Evolutionary conservation across 2,888 invertebrate genomes (phyloP).

Genomic region (Bibio marci): DNA sequence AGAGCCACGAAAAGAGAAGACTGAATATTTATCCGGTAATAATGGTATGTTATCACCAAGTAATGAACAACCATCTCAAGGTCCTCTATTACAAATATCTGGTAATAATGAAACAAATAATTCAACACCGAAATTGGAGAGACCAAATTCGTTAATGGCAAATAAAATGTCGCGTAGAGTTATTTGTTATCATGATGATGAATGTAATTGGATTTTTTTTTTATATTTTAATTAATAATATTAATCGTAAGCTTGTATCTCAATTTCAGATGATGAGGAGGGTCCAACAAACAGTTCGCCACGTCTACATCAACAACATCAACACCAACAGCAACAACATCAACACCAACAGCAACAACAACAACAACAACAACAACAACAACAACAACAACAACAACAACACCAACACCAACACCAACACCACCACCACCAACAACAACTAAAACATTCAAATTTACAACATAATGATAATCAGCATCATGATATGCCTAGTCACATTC

Average conservation of each 20-base stretch:
- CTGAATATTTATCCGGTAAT: conserved; percentile 42
- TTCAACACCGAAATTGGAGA: conserved; percentile 46
- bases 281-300: conserved; percentile 19
- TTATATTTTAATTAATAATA: not conserved
- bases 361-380: conserved; percentile 12
- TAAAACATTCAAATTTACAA: conserved; percentile 14
- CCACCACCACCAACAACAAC: conserved; percentile 1
- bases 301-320: conserved; percentile 10
- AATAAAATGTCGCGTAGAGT: conserved; percentile 59
- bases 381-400: conserved; percentile 14
- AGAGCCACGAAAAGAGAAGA: conserved; percentile 90
- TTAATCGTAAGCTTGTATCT: not conserved
- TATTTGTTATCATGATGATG: conserved; percentile 65
- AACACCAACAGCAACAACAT: conserved; percentile 11
- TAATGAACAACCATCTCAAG: conserved; percentile 31
- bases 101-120: conserved; percentile 31
- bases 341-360: conserved; percentile 13
- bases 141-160: conserved; percentile 63
- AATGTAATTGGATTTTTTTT: conserved; percentile 49
- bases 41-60: conserved; percentile 45
- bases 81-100: conserved; percentile 25
- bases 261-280: conserved; percentile 1
- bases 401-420: conserved; percentile 15
- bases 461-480: conserved; percentile 15
- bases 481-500: conserved; percentile 36